Conservation (phyloP, 2,888 invertebrate species). For the Drosophila sordidula region DNA sequence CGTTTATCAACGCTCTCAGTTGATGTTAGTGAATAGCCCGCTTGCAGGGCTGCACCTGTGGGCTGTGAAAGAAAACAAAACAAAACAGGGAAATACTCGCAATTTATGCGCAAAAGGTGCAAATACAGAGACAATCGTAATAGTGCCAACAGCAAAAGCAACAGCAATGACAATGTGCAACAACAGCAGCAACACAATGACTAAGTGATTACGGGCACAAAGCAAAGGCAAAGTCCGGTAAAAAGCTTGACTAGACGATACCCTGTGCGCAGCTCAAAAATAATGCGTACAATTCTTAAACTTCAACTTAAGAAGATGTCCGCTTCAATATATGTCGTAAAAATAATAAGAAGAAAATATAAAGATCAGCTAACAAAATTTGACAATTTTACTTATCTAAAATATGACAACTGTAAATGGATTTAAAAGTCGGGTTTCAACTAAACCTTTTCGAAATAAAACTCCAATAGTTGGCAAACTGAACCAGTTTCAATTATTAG, state of each 20-base stretch:
- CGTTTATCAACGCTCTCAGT: constrained; percentile 18
- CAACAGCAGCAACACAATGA: constrained; percentile 50
- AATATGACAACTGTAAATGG: too few relatives aligned
- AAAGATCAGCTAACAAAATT: too few relatives aligned
- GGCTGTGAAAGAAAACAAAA: not conserved
- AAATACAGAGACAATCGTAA: constrained; percentile 29
- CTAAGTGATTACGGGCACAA: constrained; percentile 68
- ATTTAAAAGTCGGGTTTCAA: too few relatives aligned
- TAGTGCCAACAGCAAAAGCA: constrained; percentile 20
- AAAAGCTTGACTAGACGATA: constrained; percentile 3
- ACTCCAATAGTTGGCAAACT: too few relatives aligned
- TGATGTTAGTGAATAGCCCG: not conserved
- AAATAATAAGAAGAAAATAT: too few relatives aligned
- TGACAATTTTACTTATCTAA: too few relatives aligned
- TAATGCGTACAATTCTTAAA: too few relatives aligned
- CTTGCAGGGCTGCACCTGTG: constrained; percentile 7
- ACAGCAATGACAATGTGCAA: constrained; percentile 37
- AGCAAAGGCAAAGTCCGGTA: not conserved
- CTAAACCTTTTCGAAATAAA: too few relatives aligned
- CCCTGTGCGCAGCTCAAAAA: constrained; percentile 1
- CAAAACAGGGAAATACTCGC: constrained; percentile 60
- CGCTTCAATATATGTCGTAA: too few relatives aligned
- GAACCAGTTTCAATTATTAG: too few relatives aligned
- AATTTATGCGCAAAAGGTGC: constrained; percentile 67
- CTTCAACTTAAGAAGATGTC: too few relatives aligned